A percentile compares a stretch with the other conserved stretches of the same genome.
Evolutionary conservation across 2,797 vertebrate species (phyloP).

Genomic region (Epinephelus malabaricus): DNA sequence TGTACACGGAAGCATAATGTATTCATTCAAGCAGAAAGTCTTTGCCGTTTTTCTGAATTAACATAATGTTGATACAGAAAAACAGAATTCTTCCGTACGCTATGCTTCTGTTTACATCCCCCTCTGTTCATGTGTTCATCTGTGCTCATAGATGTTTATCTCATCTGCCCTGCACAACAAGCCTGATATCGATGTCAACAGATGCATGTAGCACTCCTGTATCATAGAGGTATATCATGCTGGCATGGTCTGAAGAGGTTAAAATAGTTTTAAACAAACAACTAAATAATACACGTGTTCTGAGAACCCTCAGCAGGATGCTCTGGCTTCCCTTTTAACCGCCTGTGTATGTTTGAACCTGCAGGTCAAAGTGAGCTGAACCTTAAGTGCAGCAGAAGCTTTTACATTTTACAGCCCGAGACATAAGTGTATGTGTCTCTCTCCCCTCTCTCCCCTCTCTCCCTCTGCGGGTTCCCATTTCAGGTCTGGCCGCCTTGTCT

Average conservation of each 20-base stretch:
- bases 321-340: conserved; percentile 48
- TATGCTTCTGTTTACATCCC: background rate
- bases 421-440: conserved; percentile 37
- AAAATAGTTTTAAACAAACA: conserved; percentile 38
- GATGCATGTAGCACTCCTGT: background rate
- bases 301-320: conserved; percentile 28
- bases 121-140: background rate
- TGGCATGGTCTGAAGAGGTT: conserved; percentile 13
- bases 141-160: conserved; percentile 15
- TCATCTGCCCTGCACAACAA: background rate
- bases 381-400: conserved; percentile 62
- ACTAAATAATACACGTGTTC: conserved; percentile 52
- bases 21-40: too few relatives aligned
- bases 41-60: too few relatives aligned
- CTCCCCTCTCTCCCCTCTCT: conserved; percentile 7
- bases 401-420: conserved; percentile 61
- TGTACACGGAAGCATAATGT: too few relatives aligned
- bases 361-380: conserved; percentile 57
- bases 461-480: conserved; percentile 47
- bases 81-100: too few relatives aligned
- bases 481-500: conserved; percentile 48
- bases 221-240: conserved; percentile 4
- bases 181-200: background rate
- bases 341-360: conserved; percentile 41
- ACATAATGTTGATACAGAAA: too few relatives aligned